Evolutionary conservation across 2,797 vertebrate species (phyloP), one percentile per base, ranked within the genome.

Genomic region (Ctenopoma kingsleyae): DNA sequence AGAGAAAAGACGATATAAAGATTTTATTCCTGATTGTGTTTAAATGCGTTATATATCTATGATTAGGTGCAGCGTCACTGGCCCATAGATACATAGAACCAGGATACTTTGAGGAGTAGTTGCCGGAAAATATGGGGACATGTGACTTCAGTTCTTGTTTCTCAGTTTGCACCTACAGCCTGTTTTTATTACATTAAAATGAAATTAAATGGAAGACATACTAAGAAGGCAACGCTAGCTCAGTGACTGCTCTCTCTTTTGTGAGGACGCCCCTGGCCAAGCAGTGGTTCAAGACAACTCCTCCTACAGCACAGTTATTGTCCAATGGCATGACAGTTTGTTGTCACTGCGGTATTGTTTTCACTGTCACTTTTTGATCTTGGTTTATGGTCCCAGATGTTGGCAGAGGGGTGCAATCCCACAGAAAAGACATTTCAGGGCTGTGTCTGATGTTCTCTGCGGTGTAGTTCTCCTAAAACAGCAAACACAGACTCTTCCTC

Each of bases 311-410:
- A 49, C 78, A n/a, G 64, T 66, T 73, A 72, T 82, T 82, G 74
- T 80, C 80, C 80, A 71, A 63, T 76, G 67, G 54, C 44, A 65
- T 72, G 67, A 80, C 73, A 84, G 81, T 87, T 89, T 90, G 79
- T 89, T 88, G 84, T 87, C 84, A 74, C 56, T 87, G 82, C 59
- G 13, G 66, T 80, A 71, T 85, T 92, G 85, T 89, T 85, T 83
- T 87, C 60, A 44, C 70, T 86, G 81, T 84, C 54, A 70, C 77
- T 73, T 87, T 82, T 87, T 89, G 78, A 89, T 89, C 78, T 80
- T 17, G 60, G 62, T 92, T 91, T 88, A 88, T 71, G 78, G 82
- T 67, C 70, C 85, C 90, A 93, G 88, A 91, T 93, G 89, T 91
- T 89, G 85, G 78, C 75, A 70, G 83, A 84, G 81, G 67, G 83